Percentiles rank a stretch among this genome's conserved stretches.
These are phyloP conservation scores for Cinclus cinclus DNA, from an alignment of 2,113 vertebrate species.

Conservation along the genomic window DNA sequence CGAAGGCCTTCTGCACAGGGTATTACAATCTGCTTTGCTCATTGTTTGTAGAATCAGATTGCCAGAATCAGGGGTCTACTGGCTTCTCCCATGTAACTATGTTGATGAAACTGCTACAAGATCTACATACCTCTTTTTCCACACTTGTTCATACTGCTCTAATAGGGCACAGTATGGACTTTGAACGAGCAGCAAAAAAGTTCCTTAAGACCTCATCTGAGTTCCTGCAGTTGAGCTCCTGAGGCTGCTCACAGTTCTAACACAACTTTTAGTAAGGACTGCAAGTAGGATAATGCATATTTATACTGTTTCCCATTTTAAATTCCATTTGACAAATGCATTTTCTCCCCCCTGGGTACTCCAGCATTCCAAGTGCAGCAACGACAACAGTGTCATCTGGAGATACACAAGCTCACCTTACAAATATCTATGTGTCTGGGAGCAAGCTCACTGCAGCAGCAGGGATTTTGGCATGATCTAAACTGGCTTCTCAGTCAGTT, in stretches of 20 bases:
- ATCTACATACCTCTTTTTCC: neutral
- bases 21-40: neutral
- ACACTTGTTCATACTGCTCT: neutral
- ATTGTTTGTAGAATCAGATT: neutral
- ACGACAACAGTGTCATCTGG: neutral
- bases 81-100: neutral
- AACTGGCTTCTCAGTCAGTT: neutral
- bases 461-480: neutral
- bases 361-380: neutral
- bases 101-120: neutral
- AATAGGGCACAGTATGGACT: neutral
- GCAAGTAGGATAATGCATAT: neutral
- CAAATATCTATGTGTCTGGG: neutral
- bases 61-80: neutral
- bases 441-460: neutral
- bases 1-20: neutral
- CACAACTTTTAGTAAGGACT: neutral
- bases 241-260: neutral
- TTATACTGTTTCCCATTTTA: neutral
- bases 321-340: neutral
- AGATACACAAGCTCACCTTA: neutral
- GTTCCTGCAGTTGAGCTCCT: neutral
- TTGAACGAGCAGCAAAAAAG: neutral
- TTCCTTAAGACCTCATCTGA: neutral
- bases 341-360: neutral